Evolutionary conservation across 2,797 vertebrate species (phyloP), one percentile per base, ranked within the genome.

Genomic region (Glyptemys insculpta): DNA sequence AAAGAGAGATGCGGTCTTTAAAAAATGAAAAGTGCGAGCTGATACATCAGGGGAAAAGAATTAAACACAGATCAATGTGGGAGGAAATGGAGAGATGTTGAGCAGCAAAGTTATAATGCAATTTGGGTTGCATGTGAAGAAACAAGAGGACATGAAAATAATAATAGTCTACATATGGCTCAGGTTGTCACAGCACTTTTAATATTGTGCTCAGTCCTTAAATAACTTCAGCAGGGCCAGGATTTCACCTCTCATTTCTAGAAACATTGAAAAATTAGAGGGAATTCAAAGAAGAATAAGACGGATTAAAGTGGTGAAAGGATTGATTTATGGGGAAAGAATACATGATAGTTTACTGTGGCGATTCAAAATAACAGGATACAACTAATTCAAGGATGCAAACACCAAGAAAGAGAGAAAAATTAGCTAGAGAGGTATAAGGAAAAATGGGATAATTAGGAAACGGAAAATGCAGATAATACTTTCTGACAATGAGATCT

Each of bases 401-500:
- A 3, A 9, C 50, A 85, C 53, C 81, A 23, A 3, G 62, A 72
- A 11, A 81, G 57, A 83, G 79, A 87, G 34, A 56, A 23, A 44
- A 29, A 47, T 29, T 47, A 44, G 29, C 29, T 76, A n/a, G 44
- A 83, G 25, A 21, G 3, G 6, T 41, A 53, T 87, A 92, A 87
- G 12, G 21, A 87, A 5, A 16, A 93, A 85, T 47, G 12, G 89
- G 85, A 87, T 87, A 90, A 87, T 82, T 78, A 82, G 56, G 50
- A 85, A 78, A 81, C 49, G 68, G 31, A 52, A 94, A 87, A 94
- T 49, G 65, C 37, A 47, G 76, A 37, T n/a, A 81, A 65, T 90
- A 81, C 31, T 91, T 96, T 90, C 41, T 90, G 79, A 96, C 93
- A 56, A 90, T 72, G 52, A 87, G 72, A 50, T 25, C 3, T 90